Evolutionary conservation across 2,113 vertebrate species (phyloP).

Genomic region (Odocoileus virginianus): DNA sequence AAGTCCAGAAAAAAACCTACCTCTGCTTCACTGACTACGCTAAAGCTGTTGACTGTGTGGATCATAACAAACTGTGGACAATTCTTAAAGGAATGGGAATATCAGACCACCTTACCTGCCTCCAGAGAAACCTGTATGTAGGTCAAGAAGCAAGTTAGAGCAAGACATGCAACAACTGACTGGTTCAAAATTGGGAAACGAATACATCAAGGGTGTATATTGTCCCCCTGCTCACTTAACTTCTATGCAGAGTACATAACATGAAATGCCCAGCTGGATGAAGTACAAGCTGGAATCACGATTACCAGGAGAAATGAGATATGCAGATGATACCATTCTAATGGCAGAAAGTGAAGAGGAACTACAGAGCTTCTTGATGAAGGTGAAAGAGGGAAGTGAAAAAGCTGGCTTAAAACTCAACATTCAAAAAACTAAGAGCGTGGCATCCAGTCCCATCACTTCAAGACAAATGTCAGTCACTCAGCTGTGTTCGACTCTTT

Average conservation of each 20-base stretch:
- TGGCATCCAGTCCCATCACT: background rate
- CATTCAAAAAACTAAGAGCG: background rate
- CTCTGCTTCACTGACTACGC: background rate
- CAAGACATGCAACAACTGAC: background rate
- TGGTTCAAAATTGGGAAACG: background rate
- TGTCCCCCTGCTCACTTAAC: background rate
- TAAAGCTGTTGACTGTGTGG: background rate
- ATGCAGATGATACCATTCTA: background rate
- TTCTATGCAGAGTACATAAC: background rate
- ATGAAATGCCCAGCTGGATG: background rate
- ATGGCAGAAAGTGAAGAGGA: background rate
- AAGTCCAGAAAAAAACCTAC: background rate
- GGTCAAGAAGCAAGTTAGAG: background rate
- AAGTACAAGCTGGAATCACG: background rate
- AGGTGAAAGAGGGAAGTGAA: background rate
- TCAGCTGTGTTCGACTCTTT: background rate
- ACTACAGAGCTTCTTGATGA: background rate
- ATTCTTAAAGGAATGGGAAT: background rate
- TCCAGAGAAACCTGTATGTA: background rate
- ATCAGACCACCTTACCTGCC: background rate
- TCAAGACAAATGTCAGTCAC: background rate
- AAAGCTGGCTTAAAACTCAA: background rate
- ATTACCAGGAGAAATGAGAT: background rate
- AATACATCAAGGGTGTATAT: background rate
- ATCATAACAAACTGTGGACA: background rate